Percentiles rank a stretch among this genome's conserved stretches.
Evolutionary conservation across 1,140 invertebrate genomes (phyloP).

Genomic region (Halictus rubicundus): DNA sequence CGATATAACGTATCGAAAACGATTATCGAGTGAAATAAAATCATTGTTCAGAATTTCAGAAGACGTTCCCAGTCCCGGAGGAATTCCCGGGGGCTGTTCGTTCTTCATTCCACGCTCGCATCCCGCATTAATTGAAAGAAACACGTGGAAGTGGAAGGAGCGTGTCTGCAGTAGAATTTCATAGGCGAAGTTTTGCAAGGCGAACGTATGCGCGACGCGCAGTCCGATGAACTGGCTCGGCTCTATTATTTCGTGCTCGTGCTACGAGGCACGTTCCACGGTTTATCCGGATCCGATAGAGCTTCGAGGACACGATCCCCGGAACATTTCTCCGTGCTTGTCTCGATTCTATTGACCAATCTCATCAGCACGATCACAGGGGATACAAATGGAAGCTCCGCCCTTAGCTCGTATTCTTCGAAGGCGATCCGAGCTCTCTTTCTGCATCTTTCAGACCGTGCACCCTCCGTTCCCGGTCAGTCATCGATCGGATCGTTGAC

Average conservation of each 20-base stretch:
- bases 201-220: neutral
- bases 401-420: constrained; percentile 45
- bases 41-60: no score
- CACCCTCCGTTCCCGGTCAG: neutral
- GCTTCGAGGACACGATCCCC: constrained; percentile 47
- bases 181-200: neutral
- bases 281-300: constrained; percentile 53
- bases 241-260: constrained; percentile 50
- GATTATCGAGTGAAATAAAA: no score
- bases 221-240: neutral
- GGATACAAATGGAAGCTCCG: constrained; percentile 49
- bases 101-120: no score
- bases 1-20: no score
- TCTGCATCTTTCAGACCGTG: neutral
- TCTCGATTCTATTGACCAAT: constrained; percentile 52
- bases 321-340: neutral
- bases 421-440: neutral
- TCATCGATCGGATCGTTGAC: neutral
- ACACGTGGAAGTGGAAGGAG: neutral
- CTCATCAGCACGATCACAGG: constrained; percentile 48
- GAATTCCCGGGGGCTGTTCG: no score
- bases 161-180: neutral
- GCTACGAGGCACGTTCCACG: constrained; percentile 40
- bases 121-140: neutral
- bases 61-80: no score